Evolutionary conservation across 2,113 vertebrate species (phyloP), one percentile per base, ranked within the genome.

Genomic region (Rissa tridactyla): DNA sequence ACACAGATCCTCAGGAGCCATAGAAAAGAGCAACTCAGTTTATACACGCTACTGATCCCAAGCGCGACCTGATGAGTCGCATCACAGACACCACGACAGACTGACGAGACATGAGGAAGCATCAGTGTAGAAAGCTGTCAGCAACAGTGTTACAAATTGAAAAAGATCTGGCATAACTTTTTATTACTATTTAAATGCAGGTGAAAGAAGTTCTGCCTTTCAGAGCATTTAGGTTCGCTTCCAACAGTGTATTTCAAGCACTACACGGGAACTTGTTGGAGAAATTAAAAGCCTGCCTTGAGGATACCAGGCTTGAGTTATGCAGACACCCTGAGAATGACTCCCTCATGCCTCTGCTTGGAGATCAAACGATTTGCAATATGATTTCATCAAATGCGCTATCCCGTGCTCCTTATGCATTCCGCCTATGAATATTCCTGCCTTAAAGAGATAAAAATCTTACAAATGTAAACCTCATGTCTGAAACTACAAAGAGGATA

Each of bases 81-180:
- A 82, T n/a, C 65, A 75, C n/a, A 82, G 42, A 55, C 10, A 23
- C 13, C 1, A 2, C 1, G 6, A 44, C 52, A 94, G 71, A 42
- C 26, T 76, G 44, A 64, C 0, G 1, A 82, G 38, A 38, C 30
- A 18, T 4, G 7, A 60, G 19, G 26, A 58, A 76, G 75, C 1
- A 1, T 29, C 52, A 25, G 20, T 6, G 42, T 16, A 38, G 66
- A 88, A 86, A 86, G 49, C 16, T 49, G 36, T 30, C n/a, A 73
- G 27, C 0, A 0, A 85, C 14, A 22, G 6, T 0, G 0, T 54
- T 69, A 55, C 10, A 70, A 61, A 76, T 36, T 40, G 22, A 64
- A 73, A 70, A 13, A 36, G 12, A 71, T 15, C 29, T 76, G 47
- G 12, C 44, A 82, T 79, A 72, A 68, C 5, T 78, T 46, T 19